These are phyloP conservation scores for Parapsyche elsis DNA, from an alignment of 1,140 invertebrate genomes.

Conservation along the genomic window DNA sequence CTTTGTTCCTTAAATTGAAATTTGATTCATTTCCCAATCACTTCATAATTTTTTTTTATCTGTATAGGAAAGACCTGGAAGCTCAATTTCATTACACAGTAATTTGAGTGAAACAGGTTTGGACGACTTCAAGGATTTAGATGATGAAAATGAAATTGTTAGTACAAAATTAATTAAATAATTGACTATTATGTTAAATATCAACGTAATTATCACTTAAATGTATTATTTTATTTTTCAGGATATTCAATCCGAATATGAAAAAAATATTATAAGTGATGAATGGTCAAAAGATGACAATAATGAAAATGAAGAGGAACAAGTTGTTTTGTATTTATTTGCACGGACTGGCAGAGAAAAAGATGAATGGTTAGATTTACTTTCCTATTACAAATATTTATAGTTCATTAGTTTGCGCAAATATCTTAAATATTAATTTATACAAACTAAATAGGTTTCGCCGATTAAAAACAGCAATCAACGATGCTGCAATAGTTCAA, in stretches of 20 bases:
- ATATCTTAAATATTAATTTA: not conserved
- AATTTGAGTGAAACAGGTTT: constrained; percentile 11
- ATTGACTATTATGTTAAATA: not conserved
- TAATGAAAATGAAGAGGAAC: constrained; percentile 7
- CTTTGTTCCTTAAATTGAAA: not conserved
- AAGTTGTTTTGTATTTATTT: constrained; percentile 61
- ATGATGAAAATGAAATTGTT: constrained; percentile 38
- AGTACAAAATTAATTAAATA: not conserved
- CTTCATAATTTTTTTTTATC: not conserved
- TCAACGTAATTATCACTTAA: not conserved
- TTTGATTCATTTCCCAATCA: not conserved
- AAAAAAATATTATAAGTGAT: constrained; percentile 10
- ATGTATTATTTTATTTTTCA: constrained; percentile 7
- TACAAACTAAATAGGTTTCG: constrained; percentile 60
- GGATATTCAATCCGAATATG: not conserved
- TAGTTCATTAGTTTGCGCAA: not conserved
- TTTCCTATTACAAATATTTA: constrained; percentile 27
- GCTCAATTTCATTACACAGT: constrained; percentile 17
- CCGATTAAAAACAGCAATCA: constrained; percentile 60
- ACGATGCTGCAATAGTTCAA: constrained; percentile 58
- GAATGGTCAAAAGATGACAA: constrained; percentile 42
- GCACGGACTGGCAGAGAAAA: constrained; percentile 65
- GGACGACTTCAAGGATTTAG: constrained; percentile 42
- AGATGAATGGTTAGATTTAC: constrained; percentile 61
- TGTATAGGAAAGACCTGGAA: not conserved